Conservation (phyloP, 2,113 vertebrate species). For the Pholis gunnellus region DNA sequence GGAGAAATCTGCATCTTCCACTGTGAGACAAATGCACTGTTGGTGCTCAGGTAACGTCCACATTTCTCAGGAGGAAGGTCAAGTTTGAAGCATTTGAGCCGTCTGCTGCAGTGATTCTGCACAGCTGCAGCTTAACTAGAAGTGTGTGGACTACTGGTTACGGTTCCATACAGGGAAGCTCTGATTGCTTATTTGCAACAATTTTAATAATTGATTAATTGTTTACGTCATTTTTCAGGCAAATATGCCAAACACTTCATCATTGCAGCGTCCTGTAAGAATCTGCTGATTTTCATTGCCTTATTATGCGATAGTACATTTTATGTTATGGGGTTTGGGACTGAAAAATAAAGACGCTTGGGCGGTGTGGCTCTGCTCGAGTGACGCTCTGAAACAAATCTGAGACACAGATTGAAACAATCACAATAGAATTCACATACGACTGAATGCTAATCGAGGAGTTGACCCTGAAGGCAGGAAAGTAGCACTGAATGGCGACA, state of each 20-base stretch:
- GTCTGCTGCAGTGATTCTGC: conserved; percentile 25
- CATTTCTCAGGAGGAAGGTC: conserved; percentile 7
- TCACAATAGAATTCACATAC: neutral
- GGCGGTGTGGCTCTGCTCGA: neutral
- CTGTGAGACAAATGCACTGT: neutral
- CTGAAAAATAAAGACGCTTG: neutral
- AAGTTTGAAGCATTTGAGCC: neutral
- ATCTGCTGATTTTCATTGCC: neutral
- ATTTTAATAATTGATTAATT: neutral
- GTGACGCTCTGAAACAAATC: neutral
- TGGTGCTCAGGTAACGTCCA: conserved; percentile 7
- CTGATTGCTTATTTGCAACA: neutral
- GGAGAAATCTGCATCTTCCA: neutral
- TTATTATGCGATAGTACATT: neutral
- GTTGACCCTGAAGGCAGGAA: neutral
- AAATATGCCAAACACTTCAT: neutral
- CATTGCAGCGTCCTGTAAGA: neutral
- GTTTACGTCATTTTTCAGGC: neutral
- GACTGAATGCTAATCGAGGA: neutral
- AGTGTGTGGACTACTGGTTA: conserved; percentile 11
- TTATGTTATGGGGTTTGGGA: neutral
- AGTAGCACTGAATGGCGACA: neutral
- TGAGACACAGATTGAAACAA: neutral
- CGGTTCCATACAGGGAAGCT: neutral
- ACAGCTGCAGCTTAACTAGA: conserved; percentile 38